Evolutionary conservation across 2,113 vertebrate species (phyloP).

Genomic region (Ctenodactylus gundi): DNA sequence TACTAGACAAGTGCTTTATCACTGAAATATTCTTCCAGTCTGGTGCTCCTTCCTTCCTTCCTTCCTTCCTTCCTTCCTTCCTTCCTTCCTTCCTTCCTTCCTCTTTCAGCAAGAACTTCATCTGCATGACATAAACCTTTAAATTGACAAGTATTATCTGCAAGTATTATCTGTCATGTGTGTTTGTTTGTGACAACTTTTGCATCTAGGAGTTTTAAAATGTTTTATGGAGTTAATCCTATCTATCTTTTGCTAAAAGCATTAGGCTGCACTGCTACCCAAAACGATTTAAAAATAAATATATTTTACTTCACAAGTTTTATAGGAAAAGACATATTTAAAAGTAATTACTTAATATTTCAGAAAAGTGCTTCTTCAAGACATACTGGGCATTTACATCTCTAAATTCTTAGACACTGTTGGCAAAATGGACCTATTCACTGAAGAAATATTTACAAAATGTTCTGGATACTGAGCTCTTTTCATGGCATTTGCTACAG

Average conservation of each 20-base stretch:
- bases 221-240: conserved; percentile 12
- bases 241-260: conserved; percentile 33
- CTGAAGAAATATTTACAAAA: conserved; percentile 42
- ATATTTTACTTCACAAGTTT: neutral
- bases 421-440: conserved; percentile 55
- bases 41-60: too few species aligned
- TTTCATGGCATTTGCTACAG: neutral
- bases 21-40: too few species aligned
- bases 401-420: conserved; percentile 8
- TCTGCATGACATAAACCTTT: neutral
- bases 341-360: conserved; percentile 11
- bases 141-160: neutral
- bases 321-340: neutral
- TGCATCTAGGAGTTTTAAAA: conserved; percentile 12
- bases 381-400: neutral
- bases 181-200: conserved; percentile 15
- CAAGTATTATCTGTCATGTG: neutral
- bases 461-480: neutral
- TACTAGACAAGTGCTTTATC: too few species aligned
- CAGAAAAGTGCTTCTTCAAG: conserved; percentile 34
- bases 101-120: too few species aligned
- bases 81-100: too few species aligned
- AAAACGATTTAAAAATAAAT: conserved; percentile 31
- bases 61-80: too few species aligned
- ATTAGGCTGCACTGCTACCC: neutral